Base-by-base conservation (phyloP, 1,140 invertebrate species). In the Trachymyrmex septentrionalis region DNA sequence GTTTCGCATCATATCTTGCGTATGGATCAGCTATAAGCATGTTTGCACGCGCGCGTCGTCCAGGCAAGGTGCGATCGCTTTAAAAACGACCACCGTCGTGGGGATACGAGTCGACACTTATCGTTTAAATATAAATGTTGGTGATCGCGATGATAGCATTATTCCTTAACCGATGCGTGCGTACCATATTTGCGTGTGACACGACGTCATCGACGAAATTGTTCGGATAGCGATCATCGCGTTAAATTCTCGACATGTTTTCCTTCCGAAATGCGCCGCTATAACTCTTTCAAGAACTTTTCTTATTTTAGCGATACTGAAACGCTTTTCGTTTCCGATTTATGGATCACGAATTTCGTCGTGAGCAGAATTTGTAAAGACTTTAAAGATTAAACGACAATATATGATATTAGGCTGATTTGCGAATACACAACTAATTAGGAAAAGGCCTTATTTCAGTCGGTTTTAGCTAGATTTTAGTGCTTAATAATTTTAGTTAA, bases 1-100 rank as follows among this genome's bases (percentile, higher is more conserved):
- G 69, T 34, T 34, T 21, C 48, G 53, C 24, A 16, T n/a, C 7
- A 38, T 75, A 24, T 48, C 66, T 50, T 38, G 38, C 38, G 69
- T 50, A 61, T 63, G 55, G 69, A 84, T 84, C 80, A 75, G n/a
- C 69, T 50, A 75, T 53, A 64, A 84, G 38, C 69, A 61, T 75
- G 80, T 75, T 84, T 84, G 80, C 80, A 84, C 55, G 53, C 80
- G 38, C 80, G 34, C 53, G 80, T 75, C 67, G 80, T 82, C 80
- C 80, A 59, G 55, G 67, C 80, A 19, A 82, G 67, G 67, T 67
- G 80, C 67, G 34, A 44, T 73, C 69, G 19, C 80, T 84, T 84
- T 84, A 69, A 73, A 72, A 73, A 84, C 24, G 55, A 24, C 55
- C 80, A 72, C 10, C 55, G 6, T 55, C 80, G 80, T 82, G 55